phyloP scores from a whole-genome alignment of 1,140 invertebrate species.

The Lineus longissimus region DNA sequence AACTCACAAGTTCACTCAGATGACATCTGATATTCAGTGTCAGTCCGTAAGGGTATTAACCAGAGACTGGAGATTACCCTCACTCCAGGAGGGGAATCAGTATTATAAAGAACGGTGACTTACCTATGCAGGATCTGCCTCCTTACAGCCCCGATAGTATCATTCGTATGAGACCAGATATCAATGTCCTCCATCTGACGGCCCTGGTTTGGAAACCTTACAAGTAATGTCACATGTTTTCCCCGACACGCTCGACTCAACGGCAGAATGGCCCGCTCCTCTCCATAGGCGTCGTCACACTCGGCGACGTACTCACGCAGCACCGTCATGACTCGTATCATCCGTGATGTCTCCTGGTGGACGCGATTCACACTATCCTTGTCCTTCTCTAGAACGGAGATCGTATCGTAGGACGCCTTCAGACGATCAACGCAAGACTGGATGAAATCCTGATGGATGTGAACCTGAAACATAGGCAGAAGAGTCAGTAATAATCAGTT shows the following conservation, averaged over 20 bases:
- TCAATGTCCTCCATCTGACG: constrained; percentile 89
- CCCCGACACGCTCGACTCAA: constrained; percentile 83
- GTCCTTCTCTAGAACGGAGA: constrained; percentile 57
- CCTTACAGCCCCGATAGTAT: constrained; percentile 79
- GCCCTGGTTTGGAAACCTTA: constrained; percentile 85
- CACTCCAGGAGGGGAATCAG: too few relatives aligned
- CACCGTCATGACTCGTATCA: constrained; percentile 91
- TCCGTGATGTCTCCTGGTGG: constrained; percentile 75
- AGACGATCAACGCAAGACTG: constrained; percentile 81
- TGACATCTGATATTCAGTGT: too few relatives aligned
- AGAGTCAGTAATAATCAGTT: too few relatives aligned
- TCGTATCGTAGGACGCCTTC: constrained; percentile 70
- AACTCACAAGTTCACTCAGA: too few relatives aligned
- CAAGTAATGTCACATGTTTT: constrained; percentile 79
- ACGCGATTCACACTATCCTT: constrained; percentile 57
- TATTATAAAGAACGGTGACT: too few relatives aligned
- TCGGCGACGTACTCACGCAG: constrained; percentile 93
- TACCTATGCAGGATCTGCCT: constrained; percentile 66
- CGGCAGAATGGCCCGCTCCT: constrained; percentile 84
- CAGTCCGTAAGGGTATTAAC: too few relatives aligned
- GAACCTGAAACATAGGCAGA: constrained; percentile 48
- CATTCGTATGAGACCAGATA: constrained; percentile 88
- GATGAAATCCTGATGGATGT: constrained; percentile 89
- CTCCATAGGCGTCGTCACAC: constrained; percentile 87
- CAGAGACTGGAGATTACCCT: too few relatives aligned